These are phyloP conservation scores for Drosophila arawakana DNA, from an alignment of 1,140 invertebrate species.

Conservation along the genomic window DNA sequence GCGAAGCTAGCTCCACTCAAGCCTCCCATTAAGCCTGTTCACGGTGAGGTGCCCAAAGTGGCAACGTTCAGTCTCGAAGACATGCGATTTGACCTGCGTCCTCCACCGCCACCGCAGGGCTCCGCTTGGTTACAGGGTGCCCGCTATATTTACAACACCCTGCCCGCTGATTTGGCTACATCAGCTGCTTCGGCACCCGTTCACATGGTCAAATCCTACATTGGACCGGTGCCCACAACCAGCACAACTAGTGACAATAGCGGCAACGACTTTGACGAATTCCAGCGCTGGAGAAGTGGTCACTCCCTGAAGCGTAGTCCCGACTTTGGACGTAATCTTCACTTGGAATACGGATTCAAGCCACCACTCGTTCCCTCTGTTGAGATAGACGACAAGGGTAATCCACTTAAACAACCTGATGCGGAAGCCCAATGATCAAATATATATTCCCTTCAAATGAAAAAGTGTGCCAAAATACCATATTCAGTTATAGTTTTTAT, in stretches of 20 bases:
- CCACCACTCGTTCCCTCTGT: conserved; percentile 91
- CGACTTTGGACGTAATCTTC: conserved; percentile 87
- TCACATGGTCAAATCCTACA: conserved; percentile 65
- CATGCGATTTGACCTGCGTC: conserved; percentile 74
- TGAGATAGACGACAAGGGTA: conserved; percentile 90
- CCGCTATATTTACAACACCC: conserved; percentile 77
- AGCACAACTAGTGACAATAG: conserved; percentile 34
- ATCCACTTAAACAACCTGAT: conserved; percentile 85
- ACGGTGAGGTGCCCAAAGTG: conserved; percentile 63
- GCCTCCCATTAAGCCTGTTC: conserved; percentile 52
- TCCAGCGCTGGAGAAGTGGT: conserved; percentile 85
- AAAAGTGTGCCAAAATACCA: conserved; percentile 74
- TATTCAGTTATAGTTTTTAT: conserved; percentile 64
- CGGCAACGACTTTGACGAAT: conserved; percentile 75
- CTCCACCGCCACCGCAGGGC: conserved; percentile 67
- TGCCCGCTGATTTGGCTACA: conserved; percentile 65
- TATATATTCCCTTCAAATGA: not conserved
- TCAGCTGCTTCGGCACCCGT: conserved; percentile 58
- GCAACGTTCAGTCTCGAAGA: conserved; percentile 73
- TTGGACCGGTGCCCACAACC: conserved; percentile 73
- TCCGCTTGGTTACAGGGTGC: conserved; percentile 71
- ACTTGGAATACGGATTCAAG: conserved; percentile 92
- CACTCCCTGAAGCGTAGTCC: conserved; percentile 84
- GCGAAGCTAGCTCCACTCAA: conserved; percentile 31
- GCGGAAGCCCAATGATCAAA: conserved; percentile 35